Conservation (phyloP, 2,888 invertebrate genomes). For the Erebia epiphron region DNA sequence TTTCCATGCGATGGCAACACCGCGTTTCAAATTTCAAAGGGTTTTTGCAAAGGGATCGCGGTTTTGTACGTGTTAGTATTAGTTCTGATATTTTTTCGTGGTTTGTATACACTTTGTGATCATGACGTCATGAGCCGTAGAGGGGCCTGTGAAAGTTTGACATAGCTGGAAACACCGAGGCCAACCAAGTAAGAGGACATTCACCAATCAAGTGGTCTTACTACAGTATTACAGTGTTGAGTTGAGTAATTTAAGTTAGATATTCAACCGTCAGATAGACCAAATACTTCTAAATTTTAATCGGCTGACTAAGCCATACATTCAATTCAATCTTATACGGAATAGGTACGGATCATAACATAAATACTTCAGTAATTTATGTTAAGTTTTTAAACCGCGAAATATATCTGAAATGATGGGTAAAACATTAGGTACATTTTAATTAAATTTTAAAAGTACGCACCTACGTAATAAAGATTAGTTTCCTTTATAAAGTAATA, state of each 20-base stretch:
- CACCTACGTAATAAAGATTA: neutral
- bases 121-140: neutral
- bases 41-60: constrained; percentile 55
- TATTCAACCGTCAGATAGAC: neutral
- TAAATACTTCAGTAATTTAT: no score
- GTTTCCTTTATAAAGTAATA: neutral
- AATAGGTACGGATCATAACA: no score
- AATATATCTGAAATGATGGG: no score
- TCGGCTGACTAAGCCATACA: no score
- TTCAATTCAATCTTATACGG: no score
- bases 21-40: constrained; percentile 77
- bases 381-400: no score
- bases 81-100: constrained; percentile 15
- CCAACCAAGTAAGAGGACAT: neutral
- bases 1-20: constrained; percentile 65
- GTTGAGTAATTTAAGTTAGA: no score
- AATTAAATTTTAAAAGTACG: neutral
- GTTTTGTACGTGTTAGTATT: constrained; percentile 27
- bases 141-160: neutral
- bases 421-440: neutral
- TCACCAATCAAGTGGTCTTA: neutral
- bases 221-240: no score
- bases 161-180: neutral
- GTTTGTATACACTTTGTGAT: neutral
- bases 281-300: neutral